A percentile compares a stretch with the other conserved stretches of the same genome.
Conservation (phyloP, 2,113 vertebrate genomes). For the Suricata suricatta region DNA sequence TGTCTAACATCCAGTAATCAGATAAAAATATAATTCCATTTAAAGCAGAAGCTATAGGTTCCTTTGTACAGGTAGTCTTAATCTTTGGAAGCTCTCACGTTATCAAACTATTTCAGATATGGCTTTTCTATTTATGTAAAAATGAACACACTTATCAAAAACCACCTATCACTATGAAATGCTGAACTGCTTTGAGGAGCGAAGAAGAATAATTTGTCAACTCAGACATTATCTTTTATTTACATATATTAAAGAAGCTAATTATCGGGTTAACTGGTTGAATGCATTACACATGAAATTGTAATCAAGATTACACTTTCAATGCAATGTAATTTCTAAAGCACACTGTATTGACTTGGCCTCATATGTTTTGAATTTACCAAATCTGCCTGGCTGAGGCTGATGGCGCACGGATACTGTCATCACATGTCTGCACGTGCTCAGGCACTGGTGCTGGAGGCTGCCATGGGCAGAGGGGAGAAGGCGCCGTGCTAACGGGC, state of each 20-base stretch:
- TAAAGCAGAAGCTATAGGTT: conserved; percentile 22
- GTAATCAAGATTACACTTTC: neutral
- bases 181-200: neutral
- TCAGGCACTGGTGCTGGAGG: neutral
- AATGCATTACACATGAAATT: neutral
- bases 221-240: neutral
- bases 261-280: neutral
- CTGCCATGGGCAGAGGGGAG: neutral
- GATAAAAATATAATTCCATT: neutral
- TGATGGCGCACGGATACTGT: too few relatives aligned
- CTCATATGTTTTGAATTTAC: neutral
- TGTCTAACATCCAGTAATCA: neutral
- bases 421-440: accelerated
- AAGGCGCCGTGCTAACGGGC: neutral
- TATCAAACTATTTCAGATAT: neutral
- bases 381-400: neutral
- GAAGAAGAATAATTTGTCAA: neutral
- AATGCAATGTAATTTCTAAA: neutral
- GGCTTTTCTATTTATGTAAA: conserved; percentile 45
- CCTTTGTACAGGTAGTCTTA: neutral
- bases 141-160: conserved; percentile 1
- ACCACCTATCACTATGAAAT: neutral
- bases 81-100: conserved; percentile 25
- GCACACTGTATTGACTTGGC: neutral
- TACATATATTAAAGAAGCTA: neutral